A percentile compares a stretch with the other conserved stretches of the same genome.
Conservation (phyloP, 1,140 invertebrate genomes). For the Bombus confusus region DNA sequence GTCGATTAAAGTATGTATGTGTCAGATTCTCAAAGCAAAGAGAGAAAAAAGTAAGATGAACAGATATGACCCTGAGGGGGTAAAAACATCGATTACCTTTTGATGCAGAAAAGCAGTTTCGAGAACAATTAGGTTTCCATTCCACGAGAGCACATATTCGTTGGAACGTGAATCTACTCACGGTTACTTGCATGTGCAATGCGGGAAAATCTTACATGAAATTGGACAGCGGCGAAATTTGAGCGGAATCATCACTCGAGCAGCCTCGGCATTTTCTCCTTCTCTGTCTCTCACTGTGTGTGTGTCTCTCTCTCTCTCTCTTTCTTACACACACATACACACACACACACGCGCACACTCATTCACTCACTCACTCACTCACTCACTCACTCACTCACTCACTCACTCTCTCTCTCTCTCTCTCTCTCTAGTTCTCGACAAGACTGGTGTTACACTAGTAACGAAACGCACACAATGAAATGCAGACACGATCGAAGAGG, state of each 20-base stretch:
- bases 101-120: slow-evolving; percentile 4
- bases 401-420: no score
- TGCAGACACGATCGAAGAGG: neutral
- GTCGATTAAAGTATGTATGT: no score
- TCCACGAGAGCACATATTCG: neutral
- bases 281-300: neutral
- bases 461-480: neutral
- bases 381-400: no score
- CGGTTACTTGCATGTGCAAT: neutral
- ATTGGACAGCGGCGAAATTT: slow-evolving; percentile 18
- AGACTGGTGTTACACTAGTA: neutral
- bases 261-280: neutral
- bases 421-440: neutral
- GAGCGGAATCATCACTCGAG: slow-evolving; percentile 24
- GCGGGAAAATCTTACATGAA: slow-evolving; percentile 9
- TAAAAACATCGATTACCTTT: slow-evolving; percentile 33
- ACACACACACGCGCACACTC: no score
- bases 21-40: neutral
- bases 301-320: neutral
- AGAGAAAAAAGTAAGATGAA: neutral
- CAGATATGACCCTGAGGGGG: neutral
- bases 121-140: slow-evolving; percentile 24
- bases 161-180: slow-evolving; percentile 9
- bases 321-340: no score
- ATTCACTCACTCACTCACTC: no score